Percentiles rank a stretch among this genome's conserved stretches.
phyloP scores from a whole-genome alignment of 1,140 invertebrate species.

The Hycleus phaleratus region DNA sequence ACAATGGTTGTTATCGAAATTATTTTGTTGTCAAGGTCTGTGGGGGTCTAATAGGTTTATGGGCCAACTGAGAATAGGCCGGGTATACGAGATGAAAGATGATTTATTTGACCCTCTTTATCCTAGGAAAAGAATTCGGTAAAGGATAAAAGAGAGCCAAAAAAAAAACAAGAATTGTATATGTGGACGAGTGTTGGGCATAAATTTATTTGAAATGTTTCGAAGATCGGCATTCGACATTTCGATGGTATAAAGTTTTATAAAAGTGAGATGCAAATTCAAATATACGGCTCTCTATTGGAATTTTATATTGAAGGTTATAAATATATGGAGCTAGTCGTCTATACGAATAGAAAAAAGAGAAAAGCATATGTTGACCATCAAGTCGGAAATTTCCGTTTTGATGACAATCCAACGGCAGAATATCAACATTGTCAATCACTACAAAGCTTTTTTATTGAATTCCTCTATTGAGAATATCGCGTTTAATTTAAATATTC shows the following conservation, averaged over 20 bases:
- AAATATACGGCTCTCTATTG: slow-evolving; percentile 14
- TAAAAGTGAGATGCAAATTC: slow-evolving; percentile 17
- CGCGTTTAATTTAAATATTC: no score
- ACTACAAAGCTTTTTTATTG: no score
- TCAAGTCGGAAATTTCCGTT: no score
- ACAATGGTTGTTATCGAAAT: no score
- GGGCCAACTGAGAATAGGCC: background rate
- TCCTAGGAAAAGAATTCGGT: no score
- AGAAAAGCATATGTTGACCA: no score
- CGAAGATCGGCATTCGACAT: slow-evolving; percentile 9
- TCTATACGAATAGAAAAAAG: no score
- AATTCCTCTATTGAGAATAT: no score
- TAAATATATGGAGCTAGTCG: background rate
- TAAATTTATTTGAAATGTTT: slow-evolving; percentile 7
- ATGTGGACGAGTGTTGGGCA: background rate
- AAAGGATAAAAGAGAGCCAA: background rate
- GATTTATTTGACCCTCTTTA: slow-evolving; percentile 1
- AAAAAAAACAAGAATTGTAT: slow-evolving; percentile 18
- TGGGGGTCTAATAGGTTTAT: background rate
- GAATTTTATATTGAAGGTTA: slow-evolving; percentile 11
- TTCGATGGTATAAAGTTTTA: slow-evolving; percentile 15
- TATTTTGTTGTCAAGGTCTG: no score
- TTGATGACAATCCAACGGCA: no score
- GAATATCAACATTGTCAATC: no score
- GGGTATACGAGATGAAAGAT: background rate